These are phyloP conservation scores for Harpalus rufipes DNA, from an alignment of 2,888 invertebrate species.

Conservation along the genomic window DNA sequence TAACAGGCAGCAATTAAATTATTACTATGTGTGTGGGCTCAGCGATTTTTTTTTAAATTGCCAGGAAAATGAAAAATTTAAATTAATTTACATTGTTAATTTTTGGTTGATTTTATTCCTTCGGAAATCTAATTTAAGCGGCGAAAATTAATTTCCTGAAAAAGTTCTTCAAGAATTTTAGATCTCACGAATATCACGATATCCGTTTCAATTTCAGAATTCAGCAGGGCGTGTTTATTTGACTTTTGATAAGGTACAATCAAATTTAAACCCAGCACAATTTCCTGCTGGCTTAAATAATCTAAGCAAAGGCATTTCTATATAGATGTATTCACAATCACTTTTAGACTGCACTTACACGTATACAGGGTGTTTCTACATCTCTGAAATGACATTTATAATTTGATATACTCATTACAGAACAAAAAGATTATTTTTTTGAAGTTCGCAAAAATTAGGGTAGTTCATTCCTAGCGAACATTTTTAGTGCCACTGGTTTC, in stretches of 20 bases:
- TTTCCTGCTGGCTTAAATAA: too few relatives aligned
- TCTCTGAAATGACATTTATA: too few relatives aligned
- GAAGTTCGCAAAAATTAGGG: too few relatives aligned
- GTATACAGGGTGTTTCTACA: too few relatives aligned
- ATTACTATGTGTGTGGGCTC: conserved; percentile 17
- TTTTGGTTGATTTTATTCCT: conserved; percentile 17
- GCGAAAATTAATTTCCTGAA: conserved; percentile 13
- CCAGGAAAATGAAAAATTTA: conserved; percentile 28
- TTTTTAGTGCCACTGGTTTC: too few relatives aligned
- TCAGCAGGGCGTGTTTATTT: neutral
- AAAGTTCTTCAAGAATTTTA: neutral
- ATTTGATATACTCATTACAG: too few relatives aligned
- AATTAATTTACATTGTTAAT: conserved; percentile 42
- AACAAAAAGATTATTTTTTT: too few relatives aligned
- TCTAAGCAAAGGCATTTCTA: too few relatives aligned
- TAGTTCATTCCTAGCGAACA: too few relatives aligned
- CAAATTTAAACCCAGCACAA: too few relatives aligned
- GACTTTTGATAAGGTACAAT: neutral
- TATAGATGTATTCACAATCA: too few relatives aligned
- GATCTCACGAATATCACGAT: neutral
- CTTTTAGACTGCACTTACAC: too few relatives aligned
- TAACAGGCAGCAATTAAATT: conserved; percentile 25
- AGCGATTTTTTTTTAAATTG: neutral
- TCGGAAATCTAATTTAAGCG: conserved; percentile 8
- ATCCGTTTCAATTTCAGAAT: neutral